phyloP scores from a whole-genome alignment of 92 coral and sea anemone species.

The Zoanthus solanderi region DNA sequence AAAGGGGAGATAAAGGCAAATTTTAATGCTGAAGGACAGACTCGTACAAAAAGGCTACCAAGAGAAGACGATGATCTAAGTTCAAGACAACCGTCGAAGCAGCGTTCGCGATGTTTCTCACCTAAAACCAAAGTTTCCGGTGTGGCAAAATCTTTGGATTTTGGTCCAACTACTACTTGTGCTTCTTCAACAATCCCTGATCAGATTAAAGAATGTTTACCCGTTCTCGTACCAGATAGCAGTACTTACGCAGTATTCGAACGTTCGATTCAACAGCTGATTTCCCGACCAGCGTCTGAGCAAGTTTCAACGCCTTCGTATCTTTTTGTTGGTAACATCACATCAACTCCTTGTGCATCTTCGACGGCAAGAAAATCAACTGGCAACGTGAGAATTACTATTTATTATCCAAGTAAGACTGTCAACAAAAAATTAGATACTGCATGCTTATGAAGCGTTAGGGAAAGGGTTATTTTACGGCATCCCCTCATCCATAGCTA shows the following conservation, averaged over 20 bases:
- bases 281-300: background rate
- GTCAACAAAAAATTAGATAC: conserved; percentile 16
- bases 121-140: background rate
- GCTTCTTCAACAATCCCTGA: conserved; percentile 41
- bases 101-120: no score
- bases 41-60: conserved; percentile 41
- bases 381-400: background rate
- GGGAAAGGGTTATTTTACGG: conserved; percentile 70
- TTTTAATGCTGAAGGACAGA: conserved; percentile 27
- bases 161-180: conserved; percentile 60
- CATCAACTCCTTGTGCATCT: conserved; percentile 18
- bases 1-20: conserved; percentile 50
- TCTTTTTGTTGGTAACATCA: background rate
- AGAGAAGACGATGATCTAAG: conserved; percentile 16
- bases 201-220: background rate
- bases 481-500: conserved; percentile 59
- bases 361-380: background rate
- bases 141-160: conserved; percentile 57
- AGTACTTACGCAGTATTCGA: background rate
- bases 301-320: background rate
- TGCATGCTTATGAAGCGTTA: conserved; percentile 45
- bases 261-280: conserved; percentile 3
- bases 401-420: conserved; percentile 21
- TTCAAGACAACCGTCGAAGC: background rate
- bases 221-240: background rate